These are phyloP conservation scores for Kryphioiulus occultus DNA, from an alignment of 2,888 invertebrate species.

Conservation along the genomic window DNA sequence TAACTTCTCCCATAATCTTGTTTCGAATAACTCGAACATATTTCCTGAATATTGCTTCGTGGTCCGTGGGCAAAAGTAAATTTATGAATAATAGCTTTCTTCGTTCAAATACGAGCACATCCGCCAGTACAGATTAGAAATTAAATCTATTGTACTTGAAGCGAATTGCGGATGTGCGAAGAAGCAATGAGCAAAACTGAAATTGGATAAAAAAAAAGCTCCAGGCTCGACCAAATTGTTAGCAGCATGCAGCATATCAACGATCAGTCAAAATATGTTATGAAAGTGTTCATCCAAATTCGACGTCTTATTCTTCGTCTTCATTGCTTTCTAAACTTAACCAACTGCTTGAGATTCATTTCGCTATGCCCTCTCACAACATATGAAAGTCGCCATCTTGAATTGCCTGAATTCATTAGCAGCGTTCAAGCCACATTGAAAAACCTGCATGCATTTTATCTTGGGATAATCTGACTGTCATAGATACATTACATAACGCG, in stretches of 20 bases:
- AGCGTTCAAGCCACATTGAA: not conserved
- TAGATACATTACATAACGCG: too few species aligned
- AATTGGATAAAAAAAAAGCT: not conserved
- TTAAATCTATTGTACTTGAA: slow-evolving; percentile 43
- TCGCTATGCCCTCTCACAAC: not conserved
- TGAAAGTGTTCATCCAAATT: not conserved
- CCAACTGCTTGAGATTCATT: not conserved
- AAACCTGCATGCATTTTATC: too few species aligned
- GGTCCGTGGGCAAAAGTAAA: slow-evolving; percentile 33
- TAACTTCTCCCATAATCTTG: slow-evolving; percentile 42
- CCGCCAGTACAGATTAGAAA: slow-evolving; percentile 47
- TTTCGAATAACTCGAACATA: slow-evolving; percentile 21
- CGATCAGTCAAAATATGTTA: not conserved
- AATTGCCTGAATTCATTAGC: not conserved
- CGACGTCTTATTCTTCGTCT: not conserved
- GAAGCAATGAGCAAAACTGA: slow-evolving; percentile 18
- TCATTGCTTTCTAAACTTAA: not conserved
- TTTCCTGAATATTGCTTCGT: slow-evolving; percentile 32
- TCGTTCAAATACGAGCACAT: slow-evolving; percentile 37
- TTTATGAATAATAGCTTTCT: slow-evolving; percentile 15
- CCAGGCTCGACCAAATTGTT: not conserved
- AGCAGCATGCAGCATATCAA: slow-evolving; percentile 17
- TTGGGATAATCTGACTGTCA: too few species aligned
- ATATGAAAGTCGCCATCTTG: not conserved
- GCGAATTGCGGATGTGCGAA: slow-evolving; percentile 45